These are phyloP conservation scores for Halictus quadricinctus DNA, from an alignment of 2,888 invertebrate genomes.

Conservation along the genomic window DNA sequence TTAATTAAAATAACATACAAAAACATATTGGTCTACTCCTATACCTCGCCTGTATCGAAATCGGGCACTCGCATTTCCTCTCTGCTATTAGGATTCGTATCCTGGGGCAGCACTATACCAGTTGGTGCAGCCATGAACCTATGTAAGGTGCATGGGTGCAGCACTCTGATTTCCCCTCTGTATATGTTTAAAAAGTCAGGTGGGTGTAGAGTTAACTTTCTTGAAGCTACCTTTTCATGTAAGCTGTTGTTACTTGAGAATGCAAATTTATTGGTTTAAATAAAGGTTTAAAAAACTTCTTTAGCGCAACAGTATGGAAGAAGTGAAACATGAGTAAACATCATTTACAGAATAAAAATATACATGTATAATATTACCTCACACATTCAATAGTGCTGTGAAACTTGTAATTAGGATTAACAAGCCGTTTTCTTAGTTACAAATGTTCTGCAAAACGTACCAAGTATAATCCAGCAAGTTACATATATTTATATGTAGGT, in stretches of 20 bases:
- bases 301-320: constrained; percentile 13
- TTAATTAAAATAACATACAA: too few species aligned
- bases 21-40: too few species aligned
- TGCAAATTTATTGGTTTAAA: constrained; percentile 24
- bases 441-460: constrained; percentile 10
- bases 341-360: constrained; percentile 15
- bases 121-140: background rate
- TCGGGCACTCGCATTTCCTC: too few species aligned
- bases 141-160: too few species aligned
- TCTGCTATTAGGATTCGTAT: too few species aligned
- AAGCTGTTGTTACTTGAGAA: constrained; percentile 2
- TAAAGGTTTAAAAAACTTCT: background rate
- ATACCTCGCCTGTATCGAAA: too few species aligned
- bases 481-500: constrained; percentile 3
- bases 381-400: constrained; percentile 2
- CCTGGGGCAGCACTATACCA: background rate
- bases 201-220: background rate
- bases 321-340: constrained; percentile 14
- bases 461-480: background rate
- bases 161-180: background rate
- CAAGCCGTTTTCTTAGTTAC: background rate
- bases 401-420: constrained; percentile 17
- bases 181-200: background rate
- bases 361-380: background rate
- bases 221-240: constrained; percentile 41